Percentiles rank a stretch among this genome's conserved stretches.
phyloP scores from a whole-genome alignment of 2,888 invertebrate genomes.

The Parthenolecanium corni region DNA sequence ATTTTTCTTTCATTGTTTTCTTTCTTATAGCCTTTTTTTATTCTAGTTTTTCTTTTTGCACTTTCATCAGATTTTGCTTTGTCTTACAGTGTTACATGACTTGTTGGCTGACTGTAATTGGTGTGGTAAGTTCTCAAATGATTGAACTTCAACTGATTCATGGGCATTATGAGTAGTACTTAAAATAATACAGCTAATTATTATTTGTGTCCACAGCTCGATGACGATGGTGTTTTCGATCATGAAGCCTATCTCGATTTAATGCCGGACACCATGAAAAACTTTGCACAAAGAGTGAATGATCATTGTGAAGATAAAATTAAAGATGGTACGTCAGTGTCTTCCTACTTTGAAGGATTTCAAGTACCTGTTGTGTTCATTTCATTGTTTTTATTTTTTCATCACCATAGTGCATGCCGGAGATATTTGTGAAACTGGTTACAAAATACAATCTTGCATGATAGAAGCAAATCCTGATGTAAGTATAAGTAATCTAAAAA shows the following conservation, averaged over 20 bases:
- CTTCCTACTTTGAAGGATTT: not conserved
- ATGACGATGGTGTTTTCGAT: conserved; percentile 8
- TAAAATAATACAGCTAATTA: too few relatives aligned
- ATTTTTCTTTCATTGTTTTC: too few relatives aligned
- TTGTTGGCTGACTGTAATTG: not conserved
- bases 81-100: conserved; percentile 6
- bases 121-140: conserved; percentile 1
- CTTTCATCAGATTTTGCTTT: too few relatives aligned
- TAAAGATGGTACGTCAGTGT: too few relatives aligned
- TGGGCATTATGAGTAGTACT: too few relatives aligned
- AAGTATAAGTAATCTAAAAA: too few relatives aligned
- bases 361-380: not conserved
- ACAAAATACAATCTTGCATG: not conserved
- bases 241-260: not conserved
- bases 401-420: not conserved
- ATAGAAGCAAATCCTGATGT: not conserved
- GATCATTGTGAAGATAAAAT: not conserved
- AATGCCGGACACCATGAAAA: not conserved
- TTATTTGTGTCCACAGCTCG: too few relatives aligned
- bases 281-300: not conserved
- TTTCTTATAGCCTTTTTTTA: too few relatives aligned
- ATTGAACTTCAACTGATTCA: too few relatives aligned
- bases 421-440: not conserved
- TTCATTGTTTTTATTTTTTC: too few relatives aligned
- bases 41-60: too few relatives aligned